Conservation (phyloP, 2,888 invertebrate genomes). For the Synanthedon vespiformis region DNA sequence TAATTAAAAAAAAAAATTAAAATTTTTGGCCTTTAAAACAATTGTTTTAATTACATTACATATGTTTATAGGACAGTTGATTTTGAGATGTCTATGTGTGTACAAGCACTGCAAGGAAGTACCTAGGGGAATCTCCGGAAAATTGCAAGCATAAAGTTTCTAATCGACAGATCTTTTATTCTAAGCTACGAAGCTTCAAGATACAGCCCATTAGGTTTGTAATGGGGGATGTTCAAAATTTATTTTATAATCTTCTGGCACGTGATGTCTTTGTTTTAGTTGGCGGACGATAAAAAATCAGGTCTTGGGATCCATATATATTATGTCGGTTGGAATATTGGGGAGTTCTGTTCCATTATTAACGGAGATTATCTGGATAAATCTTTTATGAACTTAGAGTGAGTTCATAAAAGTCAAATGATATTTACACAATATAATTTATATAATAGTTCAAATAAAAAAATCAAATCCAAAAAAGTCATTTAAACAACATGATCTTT, state of each 20-base stretch:
- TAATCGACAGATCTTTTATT: slow-evolving; percentile 70
- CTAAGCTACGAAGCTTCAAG: slow-evolving; percentile 45
- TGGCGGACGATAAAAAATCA: slow-evolving; percentile 15
- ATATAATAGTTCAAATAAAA: no score
- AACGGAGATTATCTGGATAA: no score
- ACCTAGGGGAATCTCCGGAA: slow-evolving; percentile 40
- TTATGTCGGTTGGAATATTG: not conserved
- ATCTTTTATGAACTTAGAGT: no score
- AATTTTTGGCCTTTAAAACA: no score
- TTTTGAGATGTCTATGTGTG: slow-evolving; percentile 6
- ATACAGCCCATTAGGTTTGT: slow-evolving; percentile 68
- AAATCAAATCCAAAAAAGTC: no score
- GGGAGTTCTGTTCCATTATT: no score
- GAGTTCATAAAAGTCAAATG: no score
- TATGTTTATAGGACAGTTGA: no score
- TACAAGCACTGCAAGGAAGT: slow-evolving; percentile 27
- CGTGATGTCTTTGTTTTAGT: slow-evolving; percentile 61
- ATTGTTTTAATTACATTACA: no score
- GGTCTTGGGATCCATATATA: slow-evolving; percentile 4
- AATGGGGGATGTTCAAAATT: slow-evolving; percentile 65
- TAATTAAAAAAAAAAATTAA: no score
- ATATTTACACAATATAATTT: no score
- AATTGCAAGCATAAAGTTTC: slow-evolving; percentile 70
- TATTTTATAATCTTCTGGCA: slow-evolving; percentile 68
- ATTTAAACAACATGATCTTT: no score